phyloP scores from a whole-genome alignment of 2,113 vertebrate species.

The Rhinolophus ferrumequinum region DNA sequence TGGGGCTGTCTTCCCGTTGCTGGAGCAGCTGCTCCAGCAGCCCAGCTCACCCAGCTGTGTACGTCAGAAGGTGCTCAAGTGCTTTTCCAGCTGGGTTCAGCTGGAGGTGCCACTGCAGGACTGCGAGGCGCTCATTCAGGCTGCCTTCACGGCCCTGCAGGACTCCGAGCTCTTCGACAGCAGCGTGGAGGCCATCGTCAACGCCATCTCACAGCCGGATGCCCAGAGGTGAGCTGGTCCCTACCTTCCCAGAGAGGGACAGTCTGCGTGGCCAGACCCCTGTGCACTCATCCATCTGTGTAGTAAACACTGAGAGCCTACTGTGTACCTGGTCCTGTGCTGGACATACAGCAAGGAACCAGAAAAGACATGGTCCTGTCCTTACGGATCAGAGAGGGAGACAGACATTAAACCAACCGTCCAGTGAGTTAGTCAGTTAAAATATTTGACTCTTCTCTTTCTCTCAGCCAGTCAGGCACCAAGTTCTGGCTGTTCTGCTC shows the following conservation, averaged over 20 bases:
- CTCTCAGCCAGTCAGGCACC: neutral
- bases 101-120: conserved; percentile 96
- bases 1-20: conserved; percentile 93
- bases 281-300: neutral
- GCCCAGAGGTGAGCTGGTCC: conserved; percentile 93
- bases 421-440: neutral
- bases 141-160: conserved; percentile 93
- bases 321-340: neutral
- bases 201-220: conserved; percentile 98
- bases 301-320: conserved; percentile 8
- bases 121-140: conserved; percentile 95
- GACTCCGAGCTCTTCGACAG: conserved; percentile 98
- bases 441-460: conserved; percentile 53
- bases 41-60: conserved; percentile 95
- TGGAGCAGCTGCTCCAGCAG: conserved; percentile 96
- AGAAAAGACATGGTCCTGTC: neutral
- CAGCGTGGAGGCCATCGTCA: conserved; percentile 97
- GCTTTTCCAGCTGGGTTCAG: conserved; percentile 99
- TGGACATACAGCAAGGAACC: conserved; percentile 40
- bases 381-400: conserved; percentile 35
- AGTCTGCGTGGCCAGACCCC: neutral
- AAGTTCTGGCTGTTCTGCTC: conserved; percentile 44
- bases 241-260: neutral
- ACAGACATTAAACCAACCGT: conserved; percentile 37
- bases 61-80: conserved; percentile 98